Percentiles rank a stretch among this genome's conserved stretches.
phyloP scores from a whole-genome alignment of 2,113 vertebrate species.

The Pimephales promelas region DNA sequence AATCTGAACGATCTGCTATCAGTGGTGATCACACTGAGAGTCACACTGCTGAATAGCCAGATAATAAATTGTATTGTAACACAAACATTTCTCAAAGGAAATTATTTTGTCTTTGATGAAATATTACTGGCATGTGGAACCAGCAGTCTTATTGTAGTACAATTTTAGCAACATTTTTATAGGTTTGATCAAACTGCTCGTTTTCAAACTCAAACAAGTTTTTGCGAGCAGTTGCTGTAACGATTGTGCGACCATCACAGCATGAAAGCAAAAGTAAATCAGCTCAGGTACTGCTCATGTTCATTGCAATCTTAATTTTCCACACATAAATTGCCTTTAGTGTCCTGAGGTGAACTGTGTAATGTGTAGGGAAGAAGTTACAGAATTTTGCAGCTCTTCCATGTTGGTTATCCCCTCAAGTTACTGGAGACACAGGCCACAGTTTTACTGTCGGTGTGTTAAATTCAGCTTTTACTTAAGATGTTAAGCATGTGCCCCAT shows the following conservation, averaged over 20 bases:
- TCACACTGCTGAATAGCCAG: background rate
- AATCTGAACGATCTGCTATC: background rate
- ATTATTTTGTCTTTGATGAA: background rate
- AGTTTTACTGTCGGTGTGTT: constrained; percentile 21
- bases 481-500: constrained; percentile 20
- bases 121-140: background rate
- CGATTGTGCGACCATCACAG: background rate
- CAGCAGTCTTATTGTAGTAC: background rate
- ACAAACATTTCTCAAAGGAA: constrained; percentile 1
- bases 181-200: background rate
- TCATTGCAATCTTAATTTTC: background rate
- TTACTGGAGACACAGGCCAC: constrained; percentile 11
- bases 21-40: background rate
- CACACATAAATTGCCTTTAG: background rate
- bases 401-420: background rate
- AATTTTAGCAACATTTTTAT: constrained; percentile 5
- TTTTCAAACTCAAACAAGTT: background rate
- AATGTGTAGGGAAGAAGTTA: background rate
- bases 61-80: background rate
- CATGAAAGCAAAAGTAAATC: constrained; percentile 3
- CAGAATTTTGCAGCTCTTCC: background rate
- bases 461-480: constrained; percentile 26
- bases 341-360: background rate
- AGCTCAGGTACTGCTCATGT: background rate
- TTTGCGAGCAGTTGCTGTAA: background rate